Conservation (phyloP, 2,113 vertebrate species). For the Columba livia region DNA sequence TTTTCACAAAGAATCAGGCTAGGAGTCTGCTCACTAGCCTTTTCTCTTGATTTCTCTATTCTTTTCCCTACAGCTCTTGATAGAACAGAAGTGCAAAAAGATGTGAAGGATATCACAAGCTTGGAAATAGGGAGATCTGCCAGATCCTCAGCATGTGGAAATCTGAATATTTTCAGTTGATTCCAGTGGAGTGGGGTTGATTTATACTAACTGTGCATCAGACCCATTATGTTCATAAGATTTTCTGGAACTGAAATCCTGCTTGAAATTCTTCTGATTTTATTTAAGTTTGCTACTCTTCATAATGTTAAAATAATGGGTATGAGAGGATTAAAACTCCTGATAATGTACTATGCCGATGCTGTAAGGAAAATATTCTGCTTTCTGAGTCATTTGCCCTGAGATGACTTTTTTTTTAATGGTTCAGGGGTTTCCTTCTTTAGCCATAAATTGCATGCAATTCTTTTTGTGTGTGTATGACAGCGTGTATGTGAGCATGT, state of each 20-base stretch:
- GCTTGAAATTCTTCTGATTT: not conserved
- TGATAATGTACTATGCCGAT: not conserved
- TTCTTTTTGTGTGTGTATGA: slow-evolving; percentile 51
- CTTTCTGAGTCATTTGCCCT: slow-evolving; percentile 63
- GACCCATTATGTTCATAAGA: not conserved
- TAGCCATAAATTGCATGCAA: slow-evolving; percentile 77
- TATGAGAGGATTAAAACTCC: not conserved
- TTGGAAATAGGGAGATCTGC: not conserved
- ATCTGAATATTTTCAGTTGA: not conserved
- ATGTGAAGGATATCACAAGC: not conserved
- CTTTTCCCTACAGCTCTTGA: not conserved
- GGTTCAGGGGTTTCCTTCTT: slow-evolving; percentile 70
- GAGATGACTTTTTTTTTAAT: slow-evolving; percentile 27
- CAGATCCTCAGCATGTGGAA: not conserved
- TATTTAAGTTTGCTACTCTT: not conserved
- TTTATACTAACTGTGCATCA: not conserved
- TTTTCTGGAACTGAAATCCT: not conserved
- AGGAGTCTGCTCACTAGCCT: not conserved
- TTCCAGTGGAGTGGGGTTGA: not conserved
- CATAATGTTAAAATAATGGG: not conserved
- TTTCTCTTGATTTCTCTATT: not conserved
- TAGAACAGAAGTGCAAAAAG: not conserved
- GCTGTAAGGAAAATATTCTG: slow-evolving; percentile 46
- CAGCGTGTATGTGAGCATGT: not conserved
- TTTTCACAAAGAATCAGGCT: not conserved